Base-by-base conservation (phyloP, 2,113 vertebrate genomes). In the Corythaeola cristata region DNA sequence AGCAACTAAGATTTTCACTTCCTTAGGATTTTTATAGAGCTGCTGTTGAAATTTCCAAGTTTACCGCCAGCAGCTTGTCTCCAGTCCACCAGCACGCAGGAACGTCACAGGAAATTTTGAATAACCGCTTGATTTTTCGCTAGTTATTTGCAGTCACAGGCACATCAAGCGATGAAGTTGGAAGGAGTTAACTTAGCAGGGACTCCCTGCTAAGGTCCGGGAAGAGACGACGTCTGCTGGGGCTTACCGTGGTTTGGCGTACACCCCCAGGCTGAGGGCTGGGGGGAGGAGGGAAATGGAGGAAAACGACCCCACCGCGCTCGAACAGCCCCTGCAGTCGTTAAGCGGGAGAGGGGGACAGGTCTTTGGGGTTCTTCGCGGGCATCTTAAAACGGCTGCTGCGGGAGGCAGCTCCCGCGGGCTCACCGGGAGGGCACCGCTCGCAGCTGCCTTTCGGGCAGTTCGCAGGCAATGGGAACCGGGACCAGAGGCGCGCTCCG, bases 161-260 rank as follows among this genome's bases (percentile, higher is more conserved):
- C 49, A 8, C 59, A 11, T 3, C 15, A 1, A 30, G 20, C 39
- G 1, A 9, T 6, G 35, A 6, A 10, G 11, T 0, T 11, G 13
- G 58, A 19, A 52, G 35, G 16, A 9, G 14, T 7, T 9, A 3
- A 3, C 19, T n/a, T 0, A 2, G 50, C 39, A 5, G 6, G 30
- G 52, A 4, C 30, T 26, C 23, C 45, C 19, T 11, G 7, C 17
- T 26, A 71, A 26, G 44, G 6, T 27, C n/a, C 5, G 14, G 64
- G 4, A 22, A 7, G 32, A 35, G 12, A 4, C 12, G 23, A 2
- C 22, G 9, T 3, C 26, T 23, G 20, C 33, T 2, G 39, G 53
- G 22, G 17, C 32, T 72, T 5, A 26, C 49, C 5, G 41, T 9
- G 21, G 9, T 11, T 9, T 9, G 58, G 7, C n/a, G 14, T 6